Conservation (phyloP, 2,888 invertebrate genomes). For the Drosophila acutilabella region DNA sequence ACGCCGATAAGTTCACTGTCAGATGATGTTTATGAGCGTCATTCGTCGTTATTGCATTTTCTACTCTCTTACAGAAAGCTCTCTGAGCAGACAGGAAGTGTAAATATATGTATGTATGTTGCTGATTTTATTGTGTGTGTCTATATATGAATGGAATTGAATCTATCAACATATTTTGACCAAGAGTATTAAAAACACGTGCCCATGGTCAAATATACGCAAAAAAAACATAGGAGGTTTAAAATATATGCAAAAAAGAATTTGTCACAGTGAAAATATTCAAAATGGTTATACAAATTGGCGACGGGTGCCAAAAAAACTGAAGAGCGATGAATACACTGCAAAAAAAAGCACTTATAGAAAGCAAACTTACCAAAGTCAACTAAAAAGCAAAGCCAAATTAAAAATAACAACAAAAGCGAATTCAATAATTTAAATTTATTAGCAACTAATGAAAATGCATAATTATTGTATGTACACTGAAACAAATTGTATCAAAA, state of each 20-base stretch:
- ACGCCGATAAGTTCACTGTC: conserved; percentile 32
- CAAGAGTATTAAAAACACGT: conserved; percentile 46
- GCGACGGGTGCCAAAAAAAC: conserved; percentile 59
- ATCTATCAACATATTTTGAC: conserved; percentile 30
- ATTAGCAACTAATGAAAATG: conserved; percentile 67
- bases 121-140: conserved; percentile 1
- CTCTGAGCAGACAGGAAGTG: conserved; percentile 57
- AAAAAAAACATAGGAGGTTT: conserved; percentile 16
- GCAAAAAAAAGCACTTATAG: conserved; percentile 10
- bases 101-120: conserved; percentile 11
- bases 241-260: conserved; percentile 33
- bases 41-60: conserved; percentile 21
- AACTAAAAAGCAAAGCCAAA: conserved; percentile 6
- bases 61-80: conserved; percentile 24
- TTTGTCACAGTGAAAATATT: conserved; percentile 62
- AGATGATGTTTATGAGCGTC: background rate
- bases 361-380: conserved; percentile 33
- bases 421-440: conserved; percentile 70
- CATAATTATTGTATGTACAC: conserved; percentile 60
- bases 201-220: conserved; percentile 59
- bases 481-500: conserved; percentile 68
- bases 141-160: conserved; percentile 21
- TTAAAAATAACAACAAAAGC: conserved; percentile 23
- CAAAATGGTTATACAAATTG: conserved; percentile 47
- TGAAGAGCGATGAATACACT: conserved; percentile 26